Percentiles rank a stretch among this genome's conserved stretches.
Conservation (phyloP, 2,113 vertebrate species). For the Phyllostomus discolor region DNA sequence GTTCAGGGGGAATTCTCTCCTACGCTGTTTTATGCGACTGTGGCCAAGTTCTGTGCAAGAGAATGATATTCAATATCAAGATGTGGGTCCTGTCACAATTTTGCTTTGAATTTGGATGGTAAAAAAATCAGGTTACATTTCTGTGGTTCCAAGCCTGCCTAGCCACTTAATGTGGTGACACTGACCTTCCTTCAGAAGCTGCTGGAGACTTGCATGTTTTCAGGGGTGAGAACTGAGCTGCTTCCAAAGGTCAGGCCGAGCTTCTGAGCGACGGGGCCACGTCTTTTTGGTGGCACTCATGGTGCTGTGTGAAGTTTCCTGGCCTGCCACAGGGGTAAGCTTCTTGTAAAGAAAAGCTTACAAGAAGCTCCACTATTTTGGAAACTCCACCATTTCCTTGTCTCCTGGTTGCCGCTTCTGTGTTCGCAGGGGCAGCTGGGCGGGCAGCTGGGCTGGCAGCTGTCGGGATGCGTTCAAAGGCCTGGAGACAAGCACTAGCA, state of each 20-base stretch:
- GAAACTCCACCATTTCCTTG: background rate
- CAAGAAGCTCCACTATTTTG: too few species aligned
- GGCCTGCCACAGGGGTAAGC: too few species aligned
- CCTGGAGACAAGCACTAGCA: background rate
- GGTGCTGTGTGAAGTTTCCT: background rate
- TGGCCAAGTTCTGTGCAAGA: background rate
- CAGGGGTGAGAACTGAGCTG: background rate
- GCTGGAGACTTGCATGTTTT: background rate
- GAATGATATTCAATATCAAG: background rate
- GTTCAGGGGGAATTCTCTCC: background rate
- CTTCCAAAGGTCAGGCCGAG: background rate
- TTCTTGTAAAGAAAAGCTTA: background rate
- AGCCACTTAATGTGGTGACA: background rate
- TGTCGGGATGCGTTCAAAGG: background rate
- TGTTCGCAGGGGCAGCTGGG: background rate
- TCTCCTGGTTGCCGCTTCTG: background rate
- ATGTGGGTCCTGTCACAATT: background rate
- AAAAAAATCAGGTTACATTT: background rate
- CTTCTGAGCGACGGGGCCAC: background rate
- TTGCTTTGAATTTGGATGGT: background rate
- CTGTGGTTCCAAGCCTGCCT: background rate
- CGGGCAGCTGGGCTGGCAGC: background rate
- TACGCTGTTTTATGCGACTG: background rate
- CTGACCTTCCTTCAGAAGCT: background rate
- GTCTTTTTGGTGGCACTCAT: background rate